A percentile compares a stretch with the other conserved stretches of the same genome.
phyloP scores from a whole-genome alignment of 1,140 invertebrate genomes.

The Copidosoma floridanum region DNA sequence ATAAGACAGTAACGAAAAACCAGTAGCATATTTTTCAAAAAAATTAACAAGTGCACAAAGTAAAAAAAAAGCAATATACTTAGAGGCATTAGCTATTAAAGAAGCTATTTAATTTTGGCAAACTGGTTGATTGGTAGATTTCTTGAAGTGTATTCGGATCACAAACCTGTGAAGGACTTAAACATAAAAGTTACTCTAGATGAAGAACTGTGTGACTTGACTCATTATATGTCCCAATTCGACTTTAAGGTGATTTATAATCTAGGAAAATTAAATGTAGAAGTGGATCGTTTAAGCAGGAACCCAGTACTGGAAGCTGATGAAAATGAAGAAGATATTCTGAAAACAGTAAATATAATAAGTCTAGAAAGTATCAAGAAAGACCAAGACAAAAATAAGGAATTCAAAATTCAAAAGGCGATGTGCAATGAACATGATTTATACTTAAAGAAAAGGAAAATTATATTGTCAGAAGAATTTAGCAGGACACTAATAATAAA shows the following conservation, averaged over 20 bases:
- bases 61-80: too few relatives aligned
- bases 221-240: not conserved
- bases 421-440: not conserved
- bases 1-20: too few relatives aligned
- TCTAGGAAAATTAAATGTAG: not conserved
- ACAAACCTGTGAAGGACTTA: not conserved
- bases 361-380: not conserved
- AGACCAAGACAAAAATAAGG: not conserved
- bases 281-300: not conserved
- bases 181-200: not conserved
- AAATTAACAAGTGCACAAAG: too few relatives aligned
- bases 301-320: not conserved
- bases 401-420: not conserved
- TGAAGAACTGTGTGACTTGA: slow-evolving; percentile 1
- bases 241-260: not conserved
- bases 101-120: too few relatives aligned
- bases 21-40: too few relatives aligned
- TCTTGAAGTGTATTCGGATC: not conserved
- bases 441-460: not conserved
- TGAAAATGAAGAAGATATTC: not conserved
- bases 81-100: not conserved
- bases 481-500: slow-evolving; percentile 7
- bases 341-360: not conserved
- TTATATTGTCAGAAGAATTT: not conserved
- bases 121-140: not conserved